Conservation (phyloP, 2,113 vertebrate genomes). For the Eleginops maclovinus region DNA sequence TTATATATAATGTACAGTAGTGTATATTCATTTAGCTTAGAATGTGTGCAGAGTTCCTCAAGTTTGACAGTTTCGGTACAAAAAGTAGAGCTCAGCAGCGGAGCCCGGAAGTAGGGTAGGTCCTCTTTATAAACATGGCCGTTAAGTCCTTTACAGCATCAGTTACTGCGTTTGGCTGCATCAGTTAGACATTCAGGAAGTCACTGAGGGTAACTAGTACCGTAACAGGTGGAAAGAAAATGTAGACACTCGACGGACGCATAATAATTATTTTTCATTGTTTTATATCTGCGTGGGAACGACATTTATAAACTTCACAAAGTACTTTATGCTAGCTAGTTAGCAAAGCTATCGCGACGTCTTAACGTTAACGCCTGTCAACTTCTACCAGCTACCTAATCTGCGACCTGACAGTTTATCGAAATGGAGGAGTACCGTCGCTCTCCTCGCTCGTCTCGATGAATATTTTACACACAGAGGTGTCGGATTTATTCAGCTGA, state of each 20-base stretch:
- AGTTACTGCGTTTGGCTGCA: conserved; percentile 64
- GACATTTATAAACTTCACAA: conserved; percentile 55
- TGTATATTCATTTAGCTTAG: fast-evolving
- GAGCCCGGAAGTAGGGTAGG: conserved; percentile 77
- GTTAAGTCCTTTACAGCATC: conserved; percentile 60
- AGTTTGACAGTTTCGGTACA: conserved; percentile 17
- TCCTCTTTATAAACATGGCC: conserved; percentile 79
- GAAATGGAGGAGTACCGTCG: conserved; percentile 56
- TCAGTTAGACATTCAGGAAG: conserved; percentile 73
- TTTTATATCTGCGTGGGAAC: conserved; percentile 3
- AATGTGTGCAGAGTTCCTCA: fast-evolving
- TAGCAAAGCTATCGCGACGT: conserved; percentile 64
- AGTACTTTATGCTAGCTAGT: conserved; percentile 68
- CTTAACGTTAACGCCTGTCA: conserved; percentile 70
- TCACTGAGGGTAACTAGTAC: conserved; percentile 31
- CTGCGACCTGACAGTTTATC: conserved; percentile 24
- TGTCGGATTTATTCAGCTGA: conserved; percentile 33
- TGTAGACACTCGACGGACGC: conserved; percentile 38
- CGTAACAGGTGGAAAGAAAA: conserved; percentile 70
- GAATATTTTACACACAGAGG: conserved; percentile 35
- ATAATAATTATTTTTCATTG: neutral
- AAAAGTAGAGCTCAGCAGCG: conserved; percentile 6
- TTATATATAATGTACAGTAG: neutral
- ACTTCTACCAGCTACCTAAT: conserved; percentile 56
- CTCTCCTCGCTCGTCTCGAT: conserved; percentile 29